Evolutionary conservation across 2,888 invertebrate genomes (phyloP).

Genomic region (Gari tellinella): DNA sequence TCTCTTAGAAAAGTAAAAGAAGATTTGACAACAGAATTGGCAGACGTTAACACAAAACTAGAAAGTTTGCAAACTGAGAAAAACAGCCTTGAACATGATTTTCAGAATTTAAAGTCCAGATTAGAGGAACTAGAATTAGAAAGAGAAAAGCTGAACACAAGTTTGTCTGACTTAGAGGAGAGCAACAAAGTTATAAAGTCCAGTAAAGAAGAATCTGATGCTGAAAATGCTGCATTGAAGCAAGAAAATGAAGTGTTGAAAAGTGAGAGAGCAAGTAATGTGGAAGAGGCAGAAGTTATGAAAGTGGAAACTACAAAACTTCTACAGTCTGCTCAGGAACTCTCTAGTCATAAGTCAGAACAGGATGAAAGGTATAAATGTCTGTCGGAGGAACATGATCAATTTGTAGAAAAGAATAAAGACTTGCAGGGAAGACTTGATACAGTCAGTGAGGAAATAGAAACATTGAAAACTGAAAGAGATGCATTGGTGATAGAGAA

Average conservation of each 20-base stretch:
- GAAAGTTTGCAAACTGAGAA: conserved; percentile 24
- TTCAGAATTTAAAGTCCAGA: conserved; percentile 15
- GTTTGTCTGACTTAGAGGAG: conserved; percentile 1
- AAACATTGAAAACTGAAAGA: conserved; percentile 3
- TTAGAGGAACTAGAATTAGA: neutral
- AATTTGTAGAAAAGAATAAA: conserved; percentile 1
- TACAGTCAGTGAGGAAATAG: neutral
- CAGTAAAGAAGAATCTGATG: conserved; percentile 23
- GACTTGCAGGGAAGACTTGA: conserved; percentile 10
- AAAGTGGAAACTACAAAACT: conserved; percentile 44
- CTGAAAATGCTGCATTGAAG: conserved; percentile 18
- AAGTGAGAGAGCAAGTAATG: conserved; percentile 27
- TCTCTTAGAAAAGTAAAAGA: conserved; percentile 31
- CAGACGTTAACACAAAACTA: conserved; percentile 5
- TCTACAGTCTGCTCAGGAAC: conserved; percentile 9
- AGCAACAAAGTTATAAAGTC: neutral
- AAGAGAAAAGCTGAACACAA: too few species aligned
- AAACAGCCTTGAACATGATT: conserved; percentile 9
- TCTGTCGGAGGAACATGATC: neutral
- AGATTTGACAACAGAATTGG: conserved; percentile 16
- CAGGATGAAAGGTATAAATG: conserved; percentile 1
- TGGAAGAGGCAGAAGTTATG: conserved; percentile 35
- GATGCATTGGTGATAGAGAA: conserved; percentile 9
- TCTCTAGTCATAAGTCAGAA: conserved; percentile 9
- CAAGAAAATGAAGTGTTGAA: conserved; percentile 39